phyloP scores from a whole-genome alignment of 2,113 vertebrate species.

The Todiramphus saurophagus region DNA sequence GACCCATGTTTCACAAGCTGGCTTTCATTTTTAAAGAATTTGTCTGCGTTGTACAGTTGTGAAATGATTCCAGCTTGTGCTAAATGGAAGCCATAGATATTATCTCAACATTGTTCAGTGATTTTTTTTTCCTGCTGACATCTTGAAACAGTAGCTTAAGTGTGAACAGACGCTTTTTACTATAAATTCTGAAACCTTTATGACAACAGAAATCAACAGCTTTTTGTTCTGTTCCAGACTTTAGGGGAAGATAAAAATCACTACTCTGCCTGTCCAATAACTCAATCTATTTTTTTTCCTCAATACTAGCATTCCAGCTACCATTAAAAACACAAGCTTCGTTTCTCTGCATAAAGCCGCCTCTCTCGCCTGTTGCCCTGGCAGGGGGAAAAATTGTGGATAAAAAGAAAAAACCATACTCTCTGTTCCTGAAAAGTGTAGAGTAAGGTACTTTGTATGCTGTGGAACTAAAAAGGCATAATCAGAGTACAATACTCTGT shows the following conservation, averaged over 20 bases:
- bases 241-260: background rate
- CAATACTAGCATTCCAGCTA: background rate
- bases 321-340: background rate
- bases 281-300: background rate
- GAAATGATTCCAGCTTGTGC: background rate
- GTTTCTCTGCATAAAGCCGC: background rate
- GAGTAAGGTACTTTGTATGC: background rate
- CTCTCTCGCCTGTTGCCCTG: background rate
- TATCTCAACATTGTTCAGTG: background rate
- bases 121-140: background rate
- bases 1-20: background rate
- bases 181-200: background rate
- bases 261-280: background rate
- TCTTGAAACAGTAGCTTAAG: background rate
- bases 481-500: background rate
- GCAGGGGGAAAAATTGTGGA: fast-evolving
- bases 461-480: background rate
- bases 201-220: background rate
- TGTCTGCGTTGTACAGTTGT: background rate
- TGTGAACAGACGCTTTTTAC: background rate
- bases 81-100: background rate
- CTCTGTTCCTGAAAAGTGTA: background rate
- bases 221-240: background rate
- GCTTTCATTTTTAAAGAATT: background rate
- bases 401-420: background rate